Percentiles rank a stretch among this genome's conserved stretches.
phyloP scores from a whole-genome alignment of 2,888 invertebrate genomes.

The Strigamia transsilvanica region DNA sequence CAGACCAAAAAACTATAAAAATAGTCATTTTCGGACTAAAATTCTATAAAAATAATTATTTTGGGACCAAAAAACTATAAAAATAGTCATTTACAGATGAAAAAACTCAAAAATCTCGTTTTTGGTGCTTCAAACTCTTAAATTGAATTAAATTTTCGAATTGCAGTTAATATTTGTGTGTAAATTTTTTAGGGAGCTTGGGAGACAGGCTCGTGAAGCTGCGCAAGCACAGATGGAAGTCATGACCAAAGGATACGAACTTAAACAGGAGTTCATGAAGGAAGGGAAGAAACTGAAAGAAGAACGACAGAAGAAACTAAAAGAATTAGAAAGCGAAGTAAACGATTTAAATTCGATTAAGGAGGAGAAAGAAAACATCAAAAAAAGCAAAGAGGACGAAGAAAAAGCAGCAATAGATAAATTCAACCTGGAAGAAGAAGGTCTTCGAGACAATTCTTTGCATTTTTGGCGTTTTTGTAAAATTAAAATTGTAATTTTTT shows the following conservation, averaged over 20 bases:
- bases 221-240: constrained; percentile 78
- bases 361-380: constrained; percentile 74
- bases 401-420: constrained; percentile 80
- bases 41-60: no score
- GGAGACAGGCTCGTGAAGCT: constrained; percentile 72
- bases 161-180: background rate
- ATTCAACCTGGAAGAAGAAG: constrained; percentile 74
- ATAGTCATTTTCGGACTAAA: no score
- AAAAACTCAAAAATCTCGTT: no score
- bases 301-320: constrained; percentile 69
- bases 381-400: constrained; percentile 75
- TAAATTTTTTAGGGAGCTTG: constrained; percentile 70
- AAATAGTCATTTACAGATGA: no score
- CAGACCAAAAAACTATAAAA: no score
- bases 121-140: background rate
- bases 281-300: constrained; percentile 74
- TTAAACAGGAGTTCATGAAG: constrained; percentile 77
- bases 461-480: constrained; percentile 41
- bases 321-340: constrained; percentile 76
- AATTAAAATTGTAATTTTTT: constrained; percentile 3
- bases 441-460: constrained; percentile 18
- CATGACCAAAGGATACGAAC: constrained; percentile 79
- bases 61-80: no score
- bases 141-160: background rate
- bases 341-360: constrained; percentile 81